phyloP scores from a whole-genome alignment of 1,140 invertebrate genomes.

The Drosophila equinoxialis region DNA sequence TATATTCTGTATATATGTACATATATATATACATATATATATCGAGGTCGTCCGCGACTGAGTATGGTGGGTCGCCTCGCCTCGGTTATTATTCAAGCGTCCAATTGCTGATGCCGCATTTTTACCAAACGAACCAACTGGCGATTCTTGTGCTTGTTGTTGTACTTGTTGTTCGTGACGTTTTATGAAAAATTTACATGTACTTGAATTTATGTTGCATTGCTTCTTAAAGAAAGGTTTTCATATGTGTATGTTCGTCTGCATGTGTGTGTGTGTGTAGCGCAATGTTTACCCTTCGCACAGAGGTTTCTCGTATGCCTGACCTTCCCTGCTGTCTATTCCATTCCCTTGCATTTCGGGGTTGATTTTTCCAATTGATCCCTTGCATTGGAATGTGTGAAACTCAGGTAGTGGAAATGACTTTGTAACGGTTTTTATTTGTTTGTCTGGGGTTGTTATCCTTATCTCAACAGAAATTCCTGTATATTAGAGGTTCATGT shows the following conservation, averaged over 20 bases:
- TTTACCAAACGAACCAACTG: conserved; percentile 37
- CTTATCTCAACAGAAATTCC: background rate
- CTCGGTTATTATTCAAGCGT: conserved; percentile 48
- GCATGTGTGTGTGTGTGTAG: conserved; percentile 32
- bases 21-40: background rate
- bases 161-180: conserved; percentile 66
- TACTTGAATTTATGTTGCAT: conserved; percentile 67
- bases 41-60: conserved; percentile 63
- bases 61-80: conserved; percentile 17
- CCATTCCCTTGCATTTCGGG: conserved; percentile 32
- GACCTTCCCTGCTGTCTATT: conserved; percentile 46
- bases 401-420: conserved; percentile 55
- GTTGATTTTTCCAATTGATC: conserved; percentile 38
- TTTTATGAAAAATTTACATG: conserved; percentile 57
- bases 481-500: conserved; percentile 4
- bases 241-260: background rate
- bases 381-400: conserved; percentile 60
- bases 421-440: conserved; percentile 64
- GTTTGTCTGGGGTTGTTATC: conserved; percentile 21
- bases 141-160: conserved; percentile 38
- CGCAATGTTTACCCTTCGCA: conserved; percentile 71
- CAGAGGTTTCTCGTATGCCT: conserved; percentile 55
- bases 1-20: background rate
- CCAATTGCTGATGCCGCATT: conserved; percentile 71
- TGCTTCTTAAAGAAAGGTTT: conserved; percentile 7